These are phyloP conservation scores for Philypnodon macrostomus DNA, from an alignment of 2,797 vertebrate species.

Conservation along the genomic window DNA sequence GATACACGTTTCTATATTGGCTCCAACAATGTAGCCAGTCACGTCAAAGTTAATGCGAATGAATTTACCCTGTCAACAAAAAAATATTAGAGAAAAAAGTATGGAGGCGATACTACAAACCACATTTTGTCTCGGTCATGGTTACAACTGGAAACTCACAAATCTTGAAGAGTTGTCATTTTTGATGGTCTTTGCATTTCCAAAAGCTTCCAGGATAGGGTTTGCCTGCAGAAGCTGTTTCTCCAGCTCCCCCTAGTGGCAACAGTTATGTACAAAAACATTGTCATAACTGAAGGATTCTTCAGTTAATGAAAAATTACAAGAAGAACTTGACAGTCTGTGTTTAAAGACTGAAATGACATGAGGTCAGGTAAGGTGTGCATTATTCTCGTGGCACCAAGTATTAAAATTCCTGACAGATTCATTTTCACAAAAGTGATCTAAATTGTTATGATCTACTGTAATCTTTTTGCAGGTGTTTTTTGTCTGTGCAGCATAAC, in stretches of 20 bases:
- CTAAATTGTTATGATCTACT: slow-evolving; percentile 17
- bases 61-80: slow-evolving; percentile 88
- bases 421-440: slow-evolving; percentile 14
- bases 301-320: neutral
- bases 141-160: slow-evolving; percentile 75
- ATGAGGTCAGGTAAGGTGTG: slow-evolving; percentile 3
- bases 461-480: slow-evolving; percentile 17
- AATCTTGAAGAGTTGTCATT: slow-evolving; percentile 98
- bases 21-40: slow-evolving; percentile 95
- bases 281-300: neutral
- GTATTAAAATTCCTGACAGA: slow-evolving; percentile 11
- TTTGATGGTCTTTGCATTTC: slow-evolving; percentile 98
- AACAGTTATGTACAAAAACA: slow-evolving; percentile 36
- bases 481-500: slow-evolving; percentile 46
- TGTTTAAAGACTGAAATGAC: slow-evolving; percentile 2
- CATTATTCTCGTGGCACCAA: neutral
- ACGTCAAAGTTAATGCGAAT: slow-evolving; percentile 98
- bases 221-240: slow-evolving; percentile 98
- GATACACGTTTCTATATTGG: slow-evolving; percentile 99
- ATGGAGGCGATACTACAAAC: too few relatives aligned
- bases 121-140: too few relatives aligned
- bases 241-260: slow-evolving; percentile 94
- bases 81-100: neutral
- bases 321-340: neutral
- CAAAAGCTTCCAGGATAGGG: slow-evolving; percentile 95